A percentile compares a stretch with the other conserved stretches of the same genome.
These are phyloP conservation scores for Chondrosia reniformis DNA, from an alignment of 37 sponge, comb jelly and placozoan species.

Conservation along the genomic window DNA sequence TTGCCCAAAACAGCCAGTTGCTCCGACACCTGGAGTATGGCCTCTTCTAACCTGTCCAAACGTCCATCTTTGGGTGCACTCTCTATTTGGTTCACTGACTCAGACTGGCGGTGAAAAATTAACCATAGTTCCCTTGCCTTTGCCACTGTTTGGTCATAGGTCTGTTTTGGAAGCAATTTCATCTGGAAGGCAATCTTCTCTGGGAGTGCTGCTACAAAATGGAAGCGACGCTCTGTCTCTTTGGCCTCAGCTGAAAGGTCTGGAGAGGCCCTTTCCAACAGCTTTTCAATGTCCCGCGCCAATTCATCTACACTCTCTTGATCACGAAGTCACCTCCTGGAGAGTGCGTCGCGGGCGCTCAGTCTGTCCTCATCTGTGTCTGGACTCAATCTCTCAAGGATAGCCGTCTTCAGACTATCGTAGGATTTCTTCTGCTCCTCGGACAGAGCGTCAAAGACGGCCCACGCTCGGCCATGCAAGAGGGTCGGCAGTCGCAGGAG, in stretches of 20 bases:
- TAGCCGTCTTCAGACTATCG: not conserved
- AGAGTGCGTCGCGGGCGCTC: not conserved
- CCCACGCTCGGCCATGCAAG: not conserved
- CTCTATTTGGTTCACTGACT: not conserved
- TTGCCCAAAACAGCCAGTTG: not conserved
- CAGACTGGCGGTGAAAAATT: not conserved
- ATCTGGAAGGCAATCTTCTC: not conserved
- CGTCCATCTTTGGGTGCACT: not conserved
- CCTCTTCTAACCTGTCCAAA: not conserved
- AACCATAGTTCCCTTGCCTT: constrained; percentile 7
- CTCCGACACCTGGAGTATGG: not conserved
- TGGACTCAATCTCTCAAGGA: not conserved
- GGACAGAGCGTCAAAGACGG: not conserved
- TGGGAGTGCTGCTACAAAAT: not conserved
- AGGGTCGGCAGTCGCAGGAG: not conserved
- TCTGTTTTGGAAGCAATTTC: not conserved
- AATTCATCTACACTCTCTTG: not conserved
- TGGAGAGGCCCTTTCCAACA: not conserved
- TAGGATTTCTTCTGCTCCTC: not conserved
- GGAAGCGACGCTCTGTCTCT: not conserved
- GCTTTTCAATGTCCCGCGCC: constrained; percentile 2
- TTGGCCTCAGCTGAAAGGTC: not conserved
- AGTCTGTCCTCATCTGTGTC: constrained; percentile 1
- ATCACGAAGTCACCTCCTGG: not conserved
- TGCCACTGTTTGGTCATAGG: not conserved